Percentiles rank a stretch among this genome's conserved stretches.
Conservation (phyloP, 2,888 invertebrate species). For the Orchesella flavescens region DNA sequence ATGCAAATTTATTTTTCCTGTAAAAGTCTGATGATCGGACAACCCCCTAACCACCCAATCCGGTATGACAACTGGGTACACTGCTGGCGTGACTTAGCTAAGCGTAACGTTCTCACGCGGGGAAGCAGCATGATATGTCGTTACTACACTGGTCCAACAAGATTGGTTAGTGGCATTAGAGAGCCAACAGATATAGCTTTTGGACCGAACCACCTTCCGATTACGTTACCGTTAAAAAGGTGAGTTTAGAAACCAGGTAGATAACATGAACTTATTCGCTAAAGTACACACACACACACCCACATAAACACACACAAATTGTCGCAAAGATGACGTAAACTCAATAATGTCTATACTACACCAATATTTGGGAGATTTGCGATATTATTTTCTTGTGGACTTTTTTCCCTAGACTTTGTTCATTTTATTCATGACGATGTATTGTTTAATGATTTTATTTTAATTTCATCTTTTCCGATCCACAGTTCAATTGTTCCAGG, state of each 20-base stretch:
- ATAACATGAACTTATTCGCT: not conserved
- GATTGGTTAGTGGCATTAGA: slow-evolving; percentile 40
- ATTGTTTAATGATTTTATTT: not conserved
- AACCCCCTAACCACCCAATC: slow-evolving; percentile 86
- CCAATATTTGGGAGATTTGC: not conserved
- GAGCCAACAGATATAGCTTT: slow-evolving; percentile 59
- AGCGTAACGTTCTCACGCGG: slow-evolving; percentile 86
- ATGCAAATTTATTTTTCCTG: no score
- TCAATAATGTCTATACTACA: not conserved
- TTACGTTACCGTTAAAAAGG: not conserved
- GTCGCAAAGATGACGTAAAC: not conserved
- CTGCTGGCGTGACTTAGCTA: slow-evolving; percentile 87
- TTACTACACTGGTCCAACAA: slow-evolving; percentile 78
- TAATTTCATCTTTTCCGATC: not conserved
- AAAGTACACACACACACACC: not conserved
- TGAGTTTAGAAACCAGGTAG: slow-evolving; percentile 12
- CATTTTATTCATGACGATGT: no score
- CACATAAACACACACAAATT: not conserved
- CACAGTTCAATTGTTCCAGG: not conserved
- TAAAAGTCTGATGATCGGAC: slow-evolving; percentile 87
- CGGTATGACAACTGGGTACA: slow-evolving; percentile 84
- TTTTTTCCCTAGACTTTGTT: no score
- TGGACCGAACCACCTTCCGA: slow-evolving; percentile 63
- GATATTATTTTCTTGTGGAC: no score
- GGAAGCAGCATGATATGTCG: slow-evolving; percentile 89